Percentiles rank a stretch among this genome's conserved stretches.
These are phyloP conservation scores for Littorina saxatilis DNA, from an alignment of 1,140 invertebrate species.

Conservation along the genomic window DNA sequence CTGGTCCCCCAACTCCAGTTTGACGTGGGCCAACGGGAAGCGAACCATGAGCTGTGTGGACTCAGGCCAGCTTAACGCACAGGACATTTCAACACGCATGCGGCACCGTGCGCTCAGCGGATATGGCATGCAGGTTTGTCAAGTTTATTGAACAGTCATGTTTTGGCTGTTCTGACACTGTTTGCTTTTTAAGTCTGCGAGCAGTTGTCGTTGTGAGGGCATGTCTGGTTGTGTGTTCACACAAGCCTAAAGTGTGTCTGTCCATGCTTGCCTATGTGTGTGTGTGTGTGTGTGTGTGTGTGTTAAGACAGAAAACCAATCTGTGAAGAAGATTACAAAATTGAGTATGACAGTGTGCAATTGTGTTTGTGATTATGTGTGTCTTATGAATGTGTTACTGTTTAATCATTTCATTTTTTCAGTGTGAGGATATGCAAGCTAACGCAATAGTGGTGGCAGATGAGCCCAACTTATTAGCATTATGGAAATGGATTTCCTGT, in stretches of 20 bases:
- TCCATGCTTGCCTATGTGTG: too few relatives aligned
- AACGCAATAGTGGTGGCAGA: conserved; percentile 57
- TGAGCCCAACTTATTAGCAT: conserved; percentile 56
- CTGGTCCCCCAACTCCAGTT: conserved; percentile 60
- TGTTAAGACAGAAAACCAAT: too few relatives aligned
- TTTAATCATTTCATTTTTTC: too few relatives aligned
- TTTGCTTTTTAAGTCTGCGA: too few relatives aligned
- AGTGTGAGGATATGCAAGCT: conserved; percentile 51
- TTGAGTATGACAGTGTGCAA: too few relatives aligned
- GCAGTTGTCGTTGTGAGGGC: too few relatives aligned
- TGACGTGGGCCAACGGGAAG: conserved; percentile 59
- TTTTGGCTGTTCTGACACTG: too few relatives aligned
- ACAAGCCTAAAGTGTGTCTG: not conserved
- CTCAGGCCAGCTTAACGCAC: conserved; percentile 39
- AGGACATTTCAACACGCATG: conserved; percentile 86
- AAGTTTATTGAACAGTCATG: too few relatives aligned
- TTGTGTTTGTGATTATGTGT: not conserved
- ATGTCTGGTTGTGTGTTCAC: too few relatives aligned
- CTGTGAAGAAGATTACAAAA: too few relatives aligned
- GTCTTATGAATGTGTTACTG: too few relatives aligned
- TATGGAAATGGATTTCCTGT: conserved; percentile 72
- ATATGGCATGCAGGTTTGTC: conserved; percentile 80
- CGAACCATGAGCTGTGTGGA: conserved; percentile 47
- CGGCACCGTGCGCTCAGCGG: conserved; percentile 83
- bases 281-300: too few relatives aligned